Conservation (phyloP, 2,888 invertebrate genomes). For the Trissoscelio sp. region DNA sequence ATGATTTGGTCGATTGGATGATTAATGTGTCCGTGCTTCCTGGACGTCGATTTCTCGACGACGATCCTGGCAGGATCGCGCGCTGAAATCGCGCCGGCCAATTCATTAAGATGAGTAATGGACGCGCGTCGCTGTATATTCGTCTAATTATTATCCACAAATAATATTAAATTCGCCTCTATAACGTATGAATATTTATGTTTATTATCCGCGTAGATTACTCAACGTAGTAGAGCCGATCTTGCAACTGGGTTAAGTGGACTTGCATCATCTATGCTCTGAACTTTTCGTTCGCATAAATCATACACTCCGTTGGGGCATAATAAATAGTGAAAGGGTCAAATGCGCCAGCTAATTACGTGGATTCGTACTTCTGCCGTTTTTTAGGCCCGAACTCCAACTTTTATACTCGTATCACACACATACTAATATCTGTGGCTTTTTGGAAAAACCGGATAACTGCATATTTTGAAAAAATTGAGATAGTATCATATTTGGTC, state of each 20-base stretch:
- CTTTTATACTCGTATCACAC: conserved; percentile 1
- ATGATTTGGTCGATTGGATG: conserved; percentile 39
- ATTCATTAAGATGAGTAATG: conserved; percentile 29
- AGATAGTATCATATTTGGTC: too few relatives aligned
- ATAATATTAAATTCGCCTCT: conserved; percentile 44
- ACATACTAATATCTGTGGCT: too few relatives aligned
- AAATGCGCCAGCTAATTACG: conserved; percentile 56
- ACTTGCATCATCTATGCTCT: conserved; percentile 67
- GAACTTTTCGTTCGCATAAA: conserved; percentile 69
- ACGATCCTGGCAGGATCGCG: not conserved
- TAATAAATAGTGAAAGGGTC: conserved; percentile 68
- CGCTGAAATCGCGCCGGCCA: conserved; percentile 9
- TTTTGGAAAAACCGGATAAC: too few relatives aligned
- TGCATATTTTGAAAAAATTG: too few relatives aligned
- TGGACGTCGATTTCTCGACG: conserved; percentile 22
- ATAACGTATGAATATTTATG: conserved; percentile 55
- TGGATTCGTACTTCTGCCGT: conserved; percentile 46
- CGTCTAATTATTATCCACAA: conserved; percentile 43
- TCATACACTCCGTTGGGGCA: conserved; percentile 59
- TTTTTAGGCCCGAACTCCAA: too few relatives aligned
- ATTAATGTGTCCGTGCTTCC: conserved; percentile 12
- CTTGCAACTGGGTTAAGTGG: conserved; percentile 68
- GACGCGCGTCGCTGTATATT: conserved; percentile 6
- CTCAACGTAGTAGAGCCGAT: conserved; percentile 52
- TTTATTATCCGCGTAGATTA: conserved; percentile 55